A percentile compares a stretch with the other conserved stretches of the same genome.
Evolutionary conservation across 2,888 invertebrate species (phyloP).

Genomic region (Euclidia mi): DNA sequence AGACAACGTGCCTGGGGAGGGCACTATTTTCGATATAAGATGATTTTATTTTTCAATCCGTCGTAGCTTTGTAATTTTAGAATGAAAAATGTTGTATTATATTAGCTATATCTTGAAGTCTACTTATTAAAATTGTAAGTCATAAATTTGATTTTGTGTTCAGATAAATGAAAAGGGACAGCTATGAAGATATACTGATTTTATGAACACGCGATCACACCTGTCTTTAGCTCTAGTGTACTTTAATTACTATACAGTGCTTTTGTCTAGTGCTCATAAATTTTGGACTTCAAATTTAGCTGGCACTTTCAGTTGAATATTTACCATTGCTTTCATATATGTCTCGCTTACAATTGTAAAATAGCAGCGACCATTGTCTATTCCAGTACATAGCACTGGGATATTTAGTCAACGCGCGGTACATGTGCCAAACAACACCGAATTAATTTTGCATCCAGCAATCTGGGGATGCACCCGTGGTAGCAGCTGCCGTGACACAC

Average conservation of each 20-base stretch:
- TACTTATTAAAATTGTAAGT: too few species aligned
- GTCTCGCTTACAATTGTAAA: background rate
- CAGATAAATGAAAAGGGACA: too few species aligned
- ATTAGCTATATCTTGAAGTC: too few species aligned
- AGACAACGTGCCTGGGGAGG: conserved; percentile 51
- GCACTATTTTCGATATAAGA: conserved; percentile 26
- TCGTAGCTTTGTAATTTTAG: conserved; percentile 11
- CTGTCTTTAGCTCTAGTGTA: too few species aligned
- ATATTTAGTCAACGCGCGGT: conserved; percentile 45
- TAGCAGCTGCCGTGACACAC: conserved; percentile 77
- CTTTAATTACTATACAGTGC: too few species aligned
- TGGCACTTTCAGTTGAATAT: too few species aligned
- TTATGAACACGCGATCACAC: too few species aligned
- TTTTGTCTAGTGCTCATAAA: too few species aligned
- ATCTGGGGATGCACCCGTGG: conserved; percentile 79
- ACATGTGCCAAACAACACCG: conserved; percentile 60
- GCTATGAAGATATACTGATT: too few species aligned
- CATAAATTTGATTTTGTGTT: too few species aligned
- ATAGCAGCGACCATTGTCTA: background rate
- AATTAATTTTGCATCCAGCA: conserved; percentile 85
- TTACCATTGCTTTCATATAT: too few species aligned
- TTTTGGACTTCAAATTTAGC: too few species aligned
- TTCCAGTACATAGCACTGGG: conserved; percentile 21
- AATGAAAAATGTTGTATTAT: background rate
- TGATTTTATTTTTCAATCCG: conserved; percentile 23